These are phyloP conservation scores for Elaphurus davidianus DNA, from an alignment of 2,113 vertebrate genomes.

Conservation along the genomic window DNA sequence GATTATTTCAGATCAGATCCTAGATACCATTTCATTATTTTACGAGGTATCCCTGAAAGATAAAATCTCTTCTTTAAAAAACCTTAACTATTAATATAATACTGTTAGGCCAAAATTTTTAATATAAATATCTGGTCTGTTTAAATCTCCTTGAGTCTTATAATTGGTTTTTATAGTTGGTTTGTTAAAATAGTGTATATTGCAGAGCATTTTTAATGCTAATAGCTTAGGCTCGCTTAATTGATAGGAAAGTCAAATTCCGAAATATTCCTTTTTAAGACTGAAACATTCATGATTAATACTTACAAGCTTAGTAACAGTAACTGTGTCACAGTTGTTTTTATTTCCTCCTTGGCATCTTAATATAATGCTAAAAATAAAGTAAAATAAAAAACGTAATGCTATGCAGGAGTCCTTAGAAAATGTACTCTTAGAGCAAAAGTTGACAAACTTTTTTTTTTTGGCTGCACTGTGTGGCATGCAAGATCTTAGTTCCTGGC, in stretches of 20 bases:
- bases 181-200: not conserved
- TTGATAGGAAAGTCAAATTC: constrained; percentile 3
- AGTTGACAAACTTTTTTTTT: not conserved
- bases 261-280: not conserved
- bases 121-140: not conserved
- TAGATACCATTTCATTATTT: not conserved
- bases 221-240: not conserved
- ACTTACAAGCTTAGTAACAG: not conserved
- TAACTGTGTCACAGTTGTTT: not conserved
- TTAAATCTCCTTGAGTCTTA: not conserved
- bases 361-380: not conserved
- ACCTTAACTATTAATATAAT: not conserved
- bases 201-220: not conserved
- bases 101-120: not conserved
- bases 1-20: not conserved
- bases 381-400: not conserved
- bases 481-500: no score
- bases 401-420: not conserved
- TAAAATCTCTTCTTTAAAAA: not conserved
- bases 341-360: not conserved
- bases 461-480: no score
- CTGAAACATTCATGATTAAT: not conserved
- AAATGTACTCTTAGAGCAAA: not conserved
- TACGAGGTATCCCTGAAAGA: not conserved
- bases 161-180: not conserved